These are phyloP conservation scores for Papilio dardanus DNA, from an alignment of 1,140 invertebrate species.

Conservation along the genomic window DNA sequence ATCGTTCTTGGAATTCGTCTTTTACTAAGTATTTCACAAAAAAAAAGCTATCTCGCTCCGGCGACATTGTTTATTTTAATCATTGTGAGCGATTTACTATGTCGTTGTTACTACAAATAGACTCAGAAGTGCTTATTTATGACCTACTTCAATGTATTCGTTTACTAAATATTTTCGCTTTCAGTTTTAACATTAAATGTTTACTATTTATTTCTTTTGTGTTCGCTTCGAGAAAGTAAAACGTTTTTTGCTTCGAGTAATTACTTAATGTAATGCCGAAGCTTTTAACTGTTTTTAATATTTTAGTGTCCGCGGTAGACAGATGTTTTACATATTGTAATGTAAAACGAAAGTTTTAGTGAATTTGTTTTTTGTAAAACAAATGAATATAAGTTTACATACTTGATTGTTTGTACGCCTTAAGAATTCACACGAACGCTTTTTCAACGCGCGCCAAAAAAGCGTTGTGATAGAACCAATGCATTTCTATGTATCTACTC, in stretches of 20 bases:
- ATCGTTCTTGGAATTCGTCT: slow-evolving; percentile 76
- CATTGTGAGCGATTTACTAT: slow-evolving; percentile 66
- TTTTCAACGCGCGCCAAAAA: too few relatives aligned
- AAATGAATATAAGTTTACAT: too few relatives aligned
- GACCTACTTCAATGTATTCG: slow-evolving; percentile 24
- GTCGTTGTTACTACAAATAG: slow-evolving; percentile 43
- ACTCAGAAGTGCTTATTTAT: slow-evolving; percentile 37
- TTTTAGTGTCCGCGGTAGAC: neutral
- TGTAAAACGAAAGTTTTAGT: neutral
- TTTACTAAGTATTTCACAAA: slow-evolving; percentile 77
- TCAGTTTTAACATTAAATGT: slow-evolving; percentile 35
- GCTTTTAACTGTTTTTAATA: neutral
- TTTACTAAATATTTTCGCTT: slow-evolving; percentile 31
- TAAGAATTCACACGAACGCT: too few relatives aligned
- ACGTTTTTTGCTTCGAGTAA: slow-evolving; percentile 15
- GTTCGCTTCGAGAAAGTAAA: slow-evolving; percentile 15
- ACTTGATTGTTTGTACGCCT: too few relatives aligned
- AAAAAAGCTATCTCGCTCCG: slow-evolving; percentile 64
- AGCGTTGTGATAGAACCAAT: too few relatives aligned
- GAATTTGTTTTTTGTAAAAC: neutral
- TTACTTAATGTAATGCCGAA: slow-evolving; percentile 11
- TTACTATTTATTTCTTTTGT: slow-evolving; percentile 19
- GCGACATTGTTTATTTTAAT: slow-evolving; percentile 72
- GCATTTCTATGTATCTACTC: too few relatives aligned
- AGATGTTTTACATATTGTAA: slow-evolving; percentile 1